Evolutionary conservation across 2,113 vertebrate species (phyloP).

Genomic region (Progne subis): DNA sequence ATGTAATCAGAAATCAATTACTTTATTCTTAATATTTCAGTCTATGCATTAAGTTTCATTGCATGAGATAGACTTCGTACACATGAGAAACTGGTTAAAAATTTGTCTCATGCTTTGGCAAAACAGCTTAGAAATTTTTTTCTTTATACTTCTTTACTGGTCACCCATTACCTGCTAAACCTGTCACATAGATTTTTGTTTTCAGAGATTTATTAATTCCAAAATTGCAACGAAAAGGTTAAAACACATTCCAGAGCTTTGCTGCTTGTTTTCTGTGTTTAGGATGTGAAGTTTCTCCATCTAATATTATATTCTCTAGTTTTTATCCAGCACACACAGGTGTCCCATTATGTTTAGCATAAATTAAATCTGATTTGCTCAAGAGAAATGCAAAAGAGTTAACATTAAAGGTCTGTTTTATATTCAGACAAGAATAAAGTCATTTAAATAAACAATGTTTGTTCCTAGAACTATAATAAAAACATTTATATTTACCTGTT

Average conservation of each 20-base stretch:
- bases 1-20: background rate
- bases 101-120: background rate
- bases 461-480: background rate
- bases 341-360: conserved; percentile 36
- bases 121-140: background rate
- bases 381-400: conserved; percentile 30
- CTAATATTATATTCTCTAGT: background rate
- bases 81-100: background rate
- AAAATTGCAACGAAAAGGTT: background rate
- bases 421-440: conserved; percentile 15
- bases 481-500: conserved; percentile 3
- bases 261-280: background rate
- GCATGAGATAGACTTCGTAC: background rate
- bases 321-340: conserved; percentile 27
- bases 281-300: background rate
- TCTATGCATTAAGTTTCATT: background rate
- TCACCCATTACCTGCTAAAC: background rate
- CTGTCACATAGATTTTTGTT: background rate
- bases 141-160: background rate
- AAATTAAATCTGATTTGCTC: conserved; percentile 44
- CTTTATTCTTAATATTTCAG: background rate
- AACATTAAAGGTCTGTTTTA: conserved; percentile 10
- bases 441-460: background rate
- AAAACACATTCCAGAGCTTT: background rate
- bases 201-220: background rate